Evolutionary conservation across 2,113 vertebrate species (phyloP), one percentile per base, ranked within the genome.

Genomic region (Plecotus auritus): DNA sequence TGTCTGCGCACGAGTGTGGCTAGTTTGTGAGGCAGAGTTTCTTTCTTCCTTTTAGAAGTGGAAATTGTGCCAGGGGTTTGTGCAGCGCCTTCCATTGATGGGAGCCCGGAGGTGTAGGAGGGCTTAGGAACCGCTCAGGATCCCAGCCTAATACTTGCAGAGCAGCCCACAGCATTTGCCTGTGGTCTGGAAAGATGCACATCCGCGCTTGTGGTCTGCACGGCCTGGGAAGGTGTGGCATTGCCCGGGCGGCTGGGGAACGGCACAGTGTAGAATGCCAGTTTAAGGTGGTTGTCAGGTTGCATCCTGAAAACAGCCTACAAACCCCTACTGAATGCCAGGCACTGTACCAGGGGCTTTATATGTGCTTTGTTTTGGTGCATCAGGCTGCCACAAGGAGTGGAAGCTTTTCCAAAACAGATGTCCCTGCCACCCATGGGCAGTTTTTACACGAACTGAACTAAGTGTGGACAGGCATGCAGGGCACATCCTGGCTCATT

Each of bases 1-100:
- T 91, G 88, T 72, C n/a, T 51, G 89, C 85, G 70, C 45, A 81
- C 85, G 85, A 85, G 90, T 82, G 67, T 1, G 35, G 94, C 83
- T 96, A 54, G 61, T 90, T 93, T 85, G 92, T 93, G 88, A 95
- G 91, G 78, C 88, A 67, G 91, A 70, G 40, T 92, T 85, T 94
- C 59, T 81, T 73, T 28, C 72, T 90, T 56, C 18, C 64, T 96
- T 96, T 96, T 40, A 88, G 93, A 95, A 94, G 78, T 59, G 74
- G 86, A 83, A 66, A 80, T 92, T 90, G 80, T 84, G 77, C 93
- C 73, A 95, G 83, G 88, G 85, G 49, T 93, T 93, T 96, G 77
- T 92, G 82, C 28, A 84, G 67, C 18, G 83, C 85, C 66, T 95
- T 95, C 83, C 70, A 80, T 92, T 95, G 85, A 59, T 30, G 92